Conservation (phyloP, 35 echinoderm and acorn worm species). For the Apostichopus japonicus region DNA sequence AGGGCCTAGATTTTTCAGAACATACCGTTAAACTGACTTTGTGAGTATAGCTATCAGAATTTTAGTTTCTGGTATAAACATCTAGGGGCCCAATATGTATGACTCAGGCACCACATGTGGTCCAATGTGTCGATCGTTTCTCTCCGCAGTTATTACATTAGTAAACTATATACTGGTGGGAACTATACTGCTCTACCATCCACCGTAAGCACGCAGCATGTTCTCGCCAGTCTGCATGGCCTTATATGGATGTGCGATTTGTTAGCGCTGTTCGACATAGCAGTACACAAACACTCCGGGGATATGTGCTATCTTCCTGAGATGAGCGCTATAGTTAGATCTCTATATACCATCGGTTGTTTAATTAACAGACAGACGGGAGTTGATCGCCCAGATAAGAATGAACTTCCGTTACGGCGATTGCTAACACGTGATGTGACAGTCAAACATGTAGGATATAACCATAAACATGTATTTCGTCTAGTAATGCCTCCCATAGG, state of each 20-base stretch:
- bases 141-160: background rate
- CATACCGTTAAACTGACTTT: too few relatives aligned
- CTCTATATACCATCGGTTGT: background rate
- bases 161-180: background rate
- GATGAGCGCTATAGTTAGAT: background rate
- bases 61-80: too few relatives aligned
- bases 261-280: slow-evolving; percentile 5
- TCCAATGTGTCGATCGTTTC: background rate
- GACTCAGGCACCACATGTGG: background rate
- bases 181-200: background rate
- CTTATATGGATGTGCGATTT: slow-evolving; percentile 41
- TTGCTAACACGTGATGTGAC: too few relatives aligned
- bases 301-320: slow-evolving; percentile 14
- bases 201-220: slow-evolving; percentile 12
- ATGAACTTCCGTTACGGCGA: background rate
- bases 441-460: too few relatives aligned
- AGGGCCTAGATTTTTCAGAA: too few relatives aligned
- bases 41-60: too few relatives aligned
- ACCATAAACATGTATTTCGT: too few relatives aligned
- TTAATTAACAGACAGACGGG: background rate
- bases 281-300: background rate
- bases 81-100: background rate
- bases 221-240: background rate
- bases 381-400: slow-evolving; percentile 6
- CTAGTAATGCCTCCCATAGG: too few relatives aligned